These are phyloP conservation scores for Zygothrica quintamaculata DNA, from an alignment of 2,888 invertebrate genomes.

Conservation along the genomic window DNA sequence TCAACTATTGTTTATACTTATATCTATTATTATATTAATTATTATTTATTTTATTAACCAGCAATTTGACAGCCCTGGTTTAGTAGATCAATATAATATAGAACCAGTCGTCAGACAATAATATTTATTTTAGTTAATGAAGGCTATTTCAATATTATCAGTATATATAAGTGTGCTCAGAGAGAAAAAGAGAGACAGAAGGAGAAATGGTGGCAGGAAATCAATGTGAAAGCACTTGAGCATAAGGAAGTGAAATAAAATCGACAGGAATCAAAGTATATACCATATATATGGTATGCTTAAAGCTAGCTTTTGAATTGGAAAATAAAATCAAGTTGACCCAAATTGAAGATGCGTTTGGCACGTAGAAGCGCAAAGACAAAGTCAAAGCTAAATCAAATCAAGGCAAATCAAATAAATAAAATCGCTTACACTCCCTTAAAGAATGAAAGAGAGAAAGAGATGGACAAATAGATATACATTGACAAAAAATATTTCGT, in stretches of 20 bases:
- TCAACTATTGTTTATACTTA: too few relatives aligned
- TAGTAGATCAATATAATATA: slow-evolving; percentile 6
- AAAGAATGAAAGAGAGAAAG: slow-evolving; percentile 2
- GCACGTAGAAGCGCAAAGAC: slow-evolving; percentile 48
- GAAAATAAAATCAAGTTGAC: slow-evolving; percentile 41
- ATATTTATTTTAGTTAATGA: slow-evolving; percentile 47
- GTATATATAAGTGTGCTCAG: slow-evolving; percentile 5
- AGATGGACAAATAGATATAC: too few relatives aligned
- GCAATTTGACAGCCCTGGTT: not conserved
- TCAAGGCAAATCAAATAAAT: slow-evolving; percentile 63
- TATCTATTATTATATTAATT: too few relatives aligned
- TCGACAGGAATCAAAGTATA: not conserved
- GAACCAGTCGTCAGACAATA: slow-evolving; percentile 8
- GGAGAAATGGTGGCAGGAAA: slow-evolving; percentile 48
- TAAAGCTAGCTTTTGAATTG: not conserved
- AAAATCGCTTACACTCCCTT: slow-evolving; percentile 49
- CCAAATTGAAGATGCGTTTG: slow-evolving; percentile 59
- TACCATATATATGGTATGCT: not conserved
- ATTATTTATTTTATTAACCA: not conserved
- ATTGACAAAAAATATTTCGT: too few relatives aligned
- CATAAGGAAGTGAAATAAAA: slow-evolving; percentile 23
- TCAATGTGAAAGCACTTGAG: slow-evolving; percentile 7
- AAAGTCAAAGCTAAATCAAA: slow-evolving; percentile 51
- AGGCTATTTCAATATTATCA: slow-evolving; percentile 28
- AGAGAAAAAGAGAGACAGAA: too few relatives aligned